Conservation (phyloP, 2,888 invertebrate species). For the Clusia tigrina region DNA sequence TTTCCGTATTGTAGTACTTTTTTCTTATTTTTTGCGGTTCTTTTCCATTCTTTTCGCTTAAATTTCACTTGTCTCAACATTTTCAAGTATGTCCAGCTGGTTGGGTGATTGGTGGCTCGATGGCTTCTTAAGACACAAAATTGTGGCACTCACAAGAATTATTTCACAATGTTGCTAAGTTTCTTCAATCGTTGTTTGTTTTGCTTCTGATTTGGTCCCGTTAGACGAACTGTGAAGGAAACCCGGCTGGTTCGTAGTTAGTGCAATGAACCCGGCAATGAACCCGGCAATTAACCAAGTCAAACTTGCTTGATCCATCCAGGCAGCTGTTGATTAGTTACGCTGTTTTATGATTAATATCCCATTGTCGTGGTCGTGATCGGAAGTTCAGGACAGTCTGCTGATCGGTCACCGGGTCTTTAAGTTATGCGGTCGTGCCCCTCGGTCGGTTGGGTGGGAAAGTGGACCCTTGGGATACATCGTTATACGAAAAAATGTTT, state of each 20-base stretch:
- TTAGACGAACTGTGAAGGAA: neutral
- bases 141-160: neutral
- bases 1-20: constrained; percentile 1
- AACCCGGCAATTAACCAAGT: too few species aligned
- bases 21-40: neutral
- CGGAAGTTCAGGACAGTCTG: too few species aligned
- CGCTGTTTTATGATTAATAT: too few species aligned
- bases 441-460: too few species aligned
- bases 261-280: constrained; percentile 8
- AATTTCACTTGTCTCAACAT: neutral
- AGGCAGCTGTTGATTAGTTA: too few species aligned
- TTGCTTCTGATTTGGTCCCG: neutral
- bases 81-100: neutral
- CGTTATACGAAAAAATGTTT: too few species aligned
- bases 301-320: too few species aligned
- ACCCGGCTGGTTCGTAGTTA: neutral
- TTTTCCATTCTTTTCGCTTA: neutral
- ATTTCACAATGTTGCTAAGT: neutral
- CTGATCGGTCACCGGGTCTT: too few species aligned
- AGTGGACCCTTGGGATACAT: too few species aligned
- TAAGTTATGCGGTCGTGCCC: too few species aligned
- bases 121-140: neutral
- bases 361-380: too few species aligned
- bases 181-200: neutral
- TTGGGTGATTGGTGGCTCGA: neutral